Conservation (phyloP, 2,888 invertebrate genomes). For the Falcaria lacertinaria region DNA sequence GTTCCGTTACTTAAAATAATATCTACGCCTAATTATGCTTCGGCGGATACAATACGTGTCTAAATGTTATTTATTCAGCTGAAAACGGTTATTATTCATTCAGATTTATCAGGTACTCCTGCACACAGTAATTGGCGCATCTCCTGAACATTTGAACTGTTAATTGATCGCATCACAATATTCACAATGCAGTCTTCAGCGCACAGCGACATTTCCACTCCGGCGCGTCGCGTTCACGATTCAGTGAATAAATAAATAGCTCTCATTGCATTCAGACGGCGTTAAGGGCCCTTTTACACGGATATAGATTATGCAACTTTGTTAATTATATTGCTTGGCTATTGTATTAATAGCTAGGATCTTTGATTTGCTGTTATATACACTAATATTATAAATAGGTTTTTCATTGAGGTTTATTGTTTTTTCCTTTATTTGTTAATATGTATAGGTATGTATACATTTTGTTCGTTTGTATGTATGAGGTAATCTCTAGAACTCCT, state of each 20-base stretch:
- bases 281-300: constrained; percentile 1
- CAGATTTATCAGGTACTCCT: constrained; percentile 10
- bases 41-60: too few relatives aligned
- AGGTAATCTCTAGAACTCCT: too few relatives aligned
- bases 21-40: too few relatives aligned
- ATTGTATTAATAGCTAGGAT: too few relatives aligned
- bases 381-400: too few relatives aligned
- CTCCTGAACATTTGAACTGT: constrained; percentile 24
- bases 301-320: constrained; percentile 3
- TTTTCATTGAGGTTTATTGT: too few relatives aligned
- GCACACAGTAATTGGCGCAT: constrained; percentile 29
- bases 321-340: background rate
- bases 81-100: constrained; percentile 3
- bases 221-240: constrained; percentile 49
- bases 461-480: too few relatives aligned
- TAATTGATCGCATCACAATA: constrained; percentile 67
- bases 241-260: constrained; percentile 70
- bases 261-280: constrained; percentile 34
- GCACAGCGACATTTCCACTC: constrained; percentile 51
- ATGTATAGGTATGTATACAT: too few relatives aligned
- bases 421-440: too few relatives aligned
- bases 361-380: too few relatives aligned
- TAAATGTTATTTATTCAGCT: background rate
- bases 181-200: constrained; percentile 53
- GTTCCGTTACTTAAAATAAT: too few relatives aligned